A percentile compares a stretch with the other conserved stretches of the same genome.
These are phyloP conservation scores for Drosophila watanabei DNA, from an alignment of 1,140 invertebrate genomes.

Conservation along the genomic window DNA sequence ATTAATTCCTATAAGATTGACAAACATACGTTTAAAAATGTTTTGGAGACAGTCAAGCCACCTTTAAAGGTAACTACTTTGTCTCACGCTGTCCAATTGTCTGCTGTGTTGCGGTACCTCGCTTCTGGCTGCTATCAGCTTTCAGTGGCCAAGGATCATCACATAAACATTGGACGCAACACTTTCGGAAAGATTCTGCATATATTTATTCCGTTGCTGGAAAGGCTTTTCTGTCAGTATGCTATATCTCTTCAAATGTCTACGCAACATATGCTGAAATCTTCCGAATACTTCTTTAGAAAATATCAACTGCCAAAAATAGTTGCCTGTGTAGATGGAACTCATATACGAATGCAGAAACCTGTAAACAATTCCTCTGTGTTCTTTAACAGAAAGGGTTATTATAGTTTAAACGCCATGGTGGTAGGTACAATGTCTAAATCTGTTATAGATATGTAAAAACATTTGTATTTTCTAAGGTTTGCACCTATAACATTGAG, in stretches of 20 bases:
- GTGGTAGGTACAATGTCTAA: too few relatives aligned
- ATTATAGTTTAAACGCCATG: too few relatives aligned
- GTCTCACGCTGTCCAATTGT: background rate
- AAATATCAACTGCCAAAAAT: background rate
- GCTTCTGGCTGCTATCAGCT: background rate
- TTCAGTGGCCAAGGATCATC: background rate
- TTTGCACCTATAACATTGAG: too few relatives aligned
- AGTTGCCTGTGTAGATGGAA: too few relatives aligned
- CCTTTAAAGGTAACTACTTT: too few relatives aligned
- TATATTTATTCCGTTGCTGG: too few relatives aligned
- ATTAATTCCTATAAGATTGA: too few relatives aligned
- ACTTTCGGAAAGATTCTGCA: constrained; percentile 2
- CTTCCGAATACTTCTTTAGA: background rate
- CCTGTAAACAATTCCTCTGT: too few relatives aligned
- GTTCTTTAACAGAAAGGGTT: too few relatives aligned
- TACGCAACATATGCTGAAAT: background rate
- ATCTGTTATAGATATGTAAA: too few relatives aligned
- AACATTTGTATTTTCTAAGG: too few relatives aligned
- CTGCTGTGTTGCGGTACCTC: background rate
- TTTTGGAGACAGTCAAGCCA: background rate
- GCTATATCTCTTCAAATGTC: background rate
- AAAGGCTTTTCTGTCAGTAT: background rate
- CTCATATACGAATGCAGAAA: too few relatives aligned
- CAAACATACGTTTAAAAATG: background rate
- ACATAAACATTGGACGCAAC: background rate